Conservation (phyloP, 1,140 invertebrate species). For the Drosophila ironensis region DNA sequence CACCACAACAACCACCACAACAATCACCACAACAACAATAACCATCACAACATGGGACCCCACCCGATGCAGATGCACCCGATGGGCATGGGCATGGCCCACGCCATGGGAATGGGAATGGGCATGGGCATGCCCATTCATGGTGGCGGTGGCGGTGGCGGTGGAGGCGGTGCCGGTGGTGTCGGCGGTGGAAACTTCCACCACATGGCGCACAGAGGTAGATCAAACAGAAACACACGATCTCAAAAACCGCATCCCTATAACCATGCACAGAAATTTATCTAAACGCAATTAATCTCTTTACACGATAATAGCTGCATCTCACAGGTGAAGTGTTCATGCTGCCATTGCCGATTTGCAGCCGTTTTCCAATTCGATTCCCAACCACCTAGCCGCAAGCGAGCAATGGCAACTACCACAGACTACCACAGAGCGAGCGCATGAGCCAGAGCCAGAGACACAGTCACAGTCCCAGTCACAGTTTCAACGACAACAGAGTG, state of each 20-base stretch:
- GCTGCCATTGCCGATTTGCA: slow-evolving; percentile 74
- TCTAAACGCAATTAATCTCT: slow-evolving; percentile 79
- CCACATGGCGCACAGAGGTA: slow-evolving; percentile 82
- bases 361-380: slow-evolving; percentile 18
- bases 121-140: slow-evolving; percentile 52
- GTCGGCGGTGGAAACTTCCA: slow-evolving; percentile 59
- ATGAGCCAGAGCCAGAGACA: background rate
- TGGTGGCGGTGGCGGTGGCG: slow-evolving; percentile 29
- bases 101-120: slow-evolving; percentile 47
- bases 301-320: slow-evolving; percentile 79
- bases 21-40: slow-evolving; percentile 5
- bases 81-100: slow-evolving; percentile 42
- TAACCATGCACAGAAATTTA: slow-evolving; percentile 81
- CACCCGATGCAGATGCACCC: slow-evolving; percentile 60
- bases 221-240: slow-evolving; percentile 79
- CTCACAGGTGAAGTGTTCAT: slow-evolving; percentile 77
- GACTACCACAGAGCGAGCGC: slow-evolving; percentile 5
- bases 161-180: slow-evolving; percentile 21
- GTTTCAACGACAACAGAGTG: background rate
- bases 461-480: slow-evolving; percentile 1
- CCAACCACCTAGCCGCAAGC: slow-evolving; percentile 16
- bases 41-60: slow-evolving; percentile 27
- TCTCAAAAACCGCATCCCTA: slow-evolving; percentile 82
- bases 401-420: slow-evolving; percentile 26
- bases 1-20: slow-evolving; percentile 20